Evolutionary conservation across 2,888 invertebrate species (phyloP), one percentile per base, ranked within the genome.

Genomic region (Sinodicranocentrus sp.): DNA sequence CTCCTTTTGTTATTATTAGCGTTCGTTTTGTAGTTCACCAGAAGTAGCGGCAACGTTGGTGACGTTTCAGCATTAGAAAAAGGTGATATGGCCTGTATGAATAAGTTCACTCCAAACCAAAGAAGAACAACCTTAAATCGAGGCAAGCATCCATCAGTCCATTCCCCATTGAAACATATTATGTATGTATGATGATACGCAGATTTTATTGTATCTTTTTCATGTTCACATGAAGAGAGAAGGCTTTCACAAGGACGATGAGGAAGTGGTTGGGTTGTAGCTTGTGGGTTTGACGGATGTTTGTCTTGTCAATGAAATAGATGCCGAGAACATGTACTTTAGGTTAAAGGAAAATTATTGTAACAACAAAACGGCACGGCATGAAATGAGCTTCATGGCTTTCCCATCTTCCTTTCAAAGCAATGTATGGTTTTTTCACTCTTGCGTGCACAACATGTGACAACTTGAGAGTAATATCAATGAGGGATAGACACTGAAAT

Each of bases 301-400:
- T 61, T 1, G 28, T 17, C 25, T 61, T 61, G n/a, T 61, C 61
- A 61, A 59, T 59, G 26, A n/a, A 65, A 65, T 43, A n/a, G 17
- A 25, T 21, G 19, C 43, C 13, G 25, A 43, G 1, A 21, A 15
- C 13, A 25, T 25, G 21, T 63, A 65, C 65, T 70, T 70, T 48
- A 70, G 68, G 26, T 70, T 70, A 52, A 70, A 52, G 28, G 52
- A 70, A 70, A 70, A 28, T 54, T 70, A 54, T 28, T 54, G 54
- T 54, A 17, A 26, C 26, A 52, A 54, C 28, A 26, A 54, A 54
- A 54, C 52, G 26, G 52, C 33, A 10, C 28, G 33, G 26, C 25
- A 70, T 54, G 21, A 70, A 70, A 54, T 26, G 54, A 54, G 70
- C 70, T 70, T 54, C 28, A 28, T 28, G 52, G 70, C 54, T 70